Evolutionary conservation across 2,113 vertebrate species (phyloP), one percentile per base, ranked within the genome.

Genomic region (Myxocyprinus asiaticus): DNA sequence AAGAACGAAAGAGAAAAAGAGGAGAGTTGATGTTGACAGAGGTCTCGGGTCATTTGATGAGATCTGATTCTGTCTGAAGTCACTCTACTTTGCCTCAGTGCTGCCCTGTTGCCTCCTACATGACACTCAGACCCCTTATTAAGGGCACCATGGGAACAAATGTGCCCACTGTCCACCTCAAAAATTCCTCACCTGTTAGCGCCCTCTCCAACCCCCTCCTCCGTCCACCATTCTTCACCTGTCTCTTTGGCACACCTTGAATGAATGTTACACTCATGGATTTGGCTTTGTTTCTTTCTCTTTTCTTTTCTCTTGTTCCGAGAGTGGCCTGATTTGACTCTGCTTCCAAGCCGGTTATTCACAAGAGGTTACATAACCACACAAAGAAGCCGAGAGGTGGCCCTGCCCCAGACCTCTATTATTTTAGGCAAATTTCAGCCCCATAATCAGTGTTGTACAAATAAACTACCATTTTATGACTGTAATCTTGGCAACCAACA

Each of bases 171-270:
- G 91, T 93, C 83, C 6, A 15, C 43, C 83, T 51, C 67, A 71
- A 87, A 87, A 90, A 91, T 91, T 89, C 85, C 83, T 85, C 80
- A 91, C 88, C 91, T 92, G 91, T 93, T 93, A 91, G 89, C 86
- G 76, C 88, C 86, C 45, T 85, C 48, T 87, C 83, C 85, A 84
- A 83, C 79, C 84, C 82, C 86, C 77, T 85, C 85, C 83, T 68
- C 11, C 74, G 11, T 86, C 87, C 85, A 82, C 88, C 77, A 87
- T 90, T 92, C 86, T 89, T 87, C 84, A 82, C 12, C 58, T 74
- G 56, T 82, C 64, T 56, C 69, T 64, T 56, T 55, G 55, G 67
- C 53, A 69, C 77, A 61, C 81, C 50, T 78, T 86, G 70, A 89
- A 87, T 90, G 86, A 86, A 84, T 76, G 72, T 75, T 59, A 68